These are phyloP conservation scores for Liopterus haemorrhoidalis DNA, from an alignment of 2,888 invertebrate genomes.

Conservation along the genomic window DNA sequence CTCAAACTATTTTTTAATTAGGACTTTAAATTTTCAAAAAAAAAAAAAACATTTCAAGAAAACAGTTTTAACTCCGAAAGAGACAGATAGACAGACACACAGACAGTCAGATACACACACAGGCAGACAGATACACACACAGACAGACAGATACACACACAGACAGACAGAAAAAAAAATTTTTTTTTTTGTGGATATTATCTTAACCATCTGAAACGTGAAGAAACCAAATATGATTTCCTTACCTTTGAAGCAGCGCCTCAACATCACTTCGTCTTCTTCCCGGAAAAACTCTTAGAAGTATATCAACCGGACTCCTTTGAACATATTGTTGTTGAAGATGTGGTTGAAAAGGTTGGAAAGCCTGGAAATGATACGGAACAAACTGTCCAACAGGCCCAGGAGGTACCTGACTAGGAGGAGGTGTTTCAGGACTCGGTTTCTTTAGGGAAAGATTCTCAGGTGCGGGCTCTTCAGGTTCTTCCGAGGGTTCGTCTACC, in stretches of 20 bases:
- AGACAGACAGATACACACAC: neutral
- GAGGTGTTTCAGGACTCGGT: conserved; percentile 48
- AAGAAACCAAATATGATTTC: conserved; percentile 28
- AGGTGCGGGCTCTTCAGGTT: conserved; percentile 52
- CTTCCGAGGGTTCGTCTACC: conserved; percentile 50
- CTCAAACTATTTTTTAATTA: no score
- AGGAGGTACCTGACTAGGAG: conserved; percentile 46
- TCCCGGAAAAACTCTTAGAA: conserved; percentile 84
- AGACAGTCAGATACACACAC: neutral
- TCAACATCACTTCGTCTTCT: conserved; percentile 83
- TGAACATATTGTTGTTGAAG: conserved; percentile 43
- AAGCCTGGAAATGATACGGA: conserved; percentile 26
- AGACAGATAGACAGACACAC: neutral
- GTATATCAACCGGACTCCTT: conserved; percentile 79
- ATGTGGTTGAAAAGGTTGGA: conserved; percentile 39
- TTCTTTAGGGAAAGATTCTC: conserved; percentile 79
- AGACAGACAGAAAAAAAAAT: neutral
- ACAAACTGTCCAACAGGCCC: conserved; percentile 36
- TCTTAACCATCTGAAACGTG: no score
- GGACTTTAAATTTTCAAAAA: no score
- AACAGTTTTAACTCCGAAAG: no score
- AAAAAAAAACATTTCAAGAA: no score
- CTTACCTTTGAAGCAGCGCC: conserved; percentile 64
- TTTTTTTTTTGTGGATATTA: neutral
- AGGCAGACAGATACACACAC: neutral